Evolutionary conservation across 2,113 vertebrate genomes (phyloP).

Genomic region (Ibidorhyncha struthersii): DNA sequence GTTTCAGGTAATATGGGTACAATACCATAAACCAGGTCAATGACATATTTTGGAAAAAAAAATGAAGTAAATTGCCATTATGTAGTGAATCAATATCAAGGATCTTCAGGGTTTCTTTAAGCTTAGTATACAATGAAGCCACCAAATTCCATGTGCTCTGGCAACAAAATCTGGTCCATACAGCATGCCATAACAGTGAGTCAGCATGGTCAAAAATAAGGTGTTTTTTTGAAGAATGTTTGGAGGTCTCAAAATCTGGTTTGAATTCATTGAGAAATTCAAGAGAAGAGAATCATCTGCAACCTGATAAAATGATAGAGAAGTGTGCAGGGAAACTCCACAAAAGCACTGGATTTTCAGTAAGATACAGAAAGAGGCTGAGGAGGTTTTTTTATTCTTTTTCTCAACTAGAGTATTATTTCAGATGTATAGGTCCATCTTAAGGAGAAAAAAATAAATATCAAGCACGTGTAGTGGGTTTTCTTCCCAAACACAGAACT

Average conservation of each 20-base stretch:
- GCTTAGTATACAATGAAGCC: background rate
- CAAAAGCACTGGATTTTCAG: background rate
- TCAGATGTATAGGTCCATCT: background rate
- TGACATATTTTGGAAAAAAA: background rate
- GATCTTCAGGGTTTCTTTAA: background rate
- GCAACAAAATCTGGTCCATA: background rate
- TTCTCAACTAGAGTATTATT: background rate
- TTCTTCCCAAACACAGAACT: background rate
- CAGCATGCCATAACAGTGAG: background rate
- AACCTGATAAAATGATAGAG: background rate
- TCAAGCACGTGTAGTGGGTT: background rate
- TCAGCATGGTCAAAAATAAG: background rate
- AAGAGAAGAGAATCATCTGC: background rate
- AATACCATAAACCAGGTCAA: background rate
- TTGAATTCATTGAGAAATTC: background rate
- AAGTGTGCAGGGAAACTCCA: background rate
- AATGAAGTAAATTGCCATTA: background rate
- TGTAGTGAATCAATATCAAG: background rate
- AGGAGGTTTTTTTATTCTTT: background rate
- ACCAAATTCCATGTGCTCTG: background rate
- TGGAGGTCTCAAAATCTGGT: background rate
- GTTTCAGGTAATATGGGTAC: background rate
- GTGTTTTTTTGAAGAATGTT: background rate
- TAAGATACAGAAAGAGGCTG: background rate
- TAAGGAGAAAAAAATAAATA: background rate